phyloP scores from a whole-genome alignment of 2,797 vertebrate species.

The Galago senegalensis region DNA sequence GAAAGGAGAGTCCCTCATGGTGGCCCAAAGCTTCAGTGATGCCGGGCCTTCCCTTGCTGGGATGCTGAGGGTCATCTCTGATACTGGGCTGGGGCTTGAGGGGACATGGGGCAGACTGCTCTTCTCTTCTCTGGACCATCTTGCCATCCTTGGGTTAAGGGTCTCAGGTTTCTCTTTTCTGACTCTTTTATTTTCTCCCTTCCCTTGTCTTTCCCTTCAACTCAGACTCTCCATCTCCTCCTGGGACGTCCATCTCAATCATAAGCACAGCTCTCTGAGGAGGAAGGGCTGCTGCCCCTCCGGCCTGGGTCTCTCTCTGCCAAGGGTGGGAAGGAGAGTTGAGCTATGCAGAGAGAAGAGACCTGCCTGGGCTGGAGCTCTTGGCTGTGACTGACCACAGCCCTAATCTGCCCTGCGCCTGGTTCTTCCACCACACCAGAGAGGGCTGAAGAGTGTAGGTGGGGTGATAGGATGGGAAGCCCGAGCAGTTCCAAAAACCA shows the following conservation, averaged over 20 bases:
- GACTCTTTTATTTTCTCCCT: background rate
- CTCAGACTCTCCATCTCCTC: background rate
- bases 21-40: background rate
- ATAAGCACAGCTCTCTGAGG: background rate
- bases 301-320: background rate
- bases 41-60: fast-evolving
- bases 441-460: too few relatives aligned
- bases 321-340: too few relatives aligned
- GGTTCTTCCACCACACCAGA: background rate
- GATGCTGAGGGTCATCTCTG: background rate
- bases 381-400: background rate
- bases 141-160: background rate
- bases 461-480: background rate
- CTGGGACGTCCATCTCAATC: background rate
- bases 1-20: background rate
- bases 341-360: background rate
- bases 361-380: background rate
- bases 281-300: fast-evolving
- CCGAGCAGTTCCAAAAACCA: background rate
- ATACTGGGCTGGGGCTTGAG: background rate
- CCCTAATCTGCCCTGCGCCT: background rate
- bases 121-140: background rate
- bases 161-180: too few relatives aligned
- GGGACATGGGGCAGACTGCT: background rate
- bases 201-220: background rate